Base-by-base conservation (phyloP, 92 coral and sea anemone genomes). In the Meandrina meandrites region DNA sequence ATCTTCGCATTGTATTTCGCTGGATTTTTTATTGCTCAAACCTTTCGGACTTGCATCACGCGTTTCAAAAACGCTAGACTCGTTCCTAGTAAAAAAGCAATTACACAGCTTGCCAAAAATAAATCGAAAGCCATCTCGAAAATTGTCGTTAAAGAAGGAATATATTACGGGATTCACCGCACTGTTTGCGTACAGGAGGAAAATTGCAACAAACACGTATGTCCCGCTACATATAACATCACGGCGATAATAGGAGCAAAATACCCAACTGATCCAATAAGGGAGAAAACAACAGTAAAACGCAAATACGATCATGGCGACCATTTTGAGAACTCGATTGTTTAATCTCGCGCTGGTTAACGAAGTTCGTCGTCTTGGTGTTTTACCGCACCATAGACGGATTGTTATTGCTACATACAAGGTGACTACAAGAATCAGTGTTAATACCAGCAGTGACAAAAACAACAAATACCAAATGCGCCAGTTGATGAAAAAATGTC, bases 221-320 rank as follows among this genome's bases (percentile, higher is more conserved):
- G 84, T 75, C 0, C 78, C 34, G 75, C 32, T 84, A 37, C 94
- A 92, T 79, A 92, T 86, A 27, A 89, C 22, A 10, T 68, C 75
- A 21, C 36, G 85, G 31, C 69, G 79, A 58, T 86, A 74, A 56
- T 85, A 91, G 14, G 89, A 79, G 32, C 94, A 92, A 34, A 92
- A 71, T 17, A 92, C 82, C 94, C 94, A 92, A 5, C 94, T 91
- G 21, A 86, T 72, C 94, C 92, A 92, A 48, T 92, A 92, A 17
- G 94, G 92, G 11, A 92, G 85, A 79, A 89, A 89, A 60, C 94
- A 92, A 40, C 80, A 54, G 28, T 89, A 92, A 58, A 89, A 92
- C 15, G 94, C 84, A 0, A 82, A 60, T 1, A 92, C 90, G 8
- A 92, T 83, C 37, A 84, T 78, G 12, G 90, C 90, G 24, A 92